Base-by-base conservation (phyloP, 2,888 invertebrate genomes). In the Pristionchus maxplancki region DNA sequence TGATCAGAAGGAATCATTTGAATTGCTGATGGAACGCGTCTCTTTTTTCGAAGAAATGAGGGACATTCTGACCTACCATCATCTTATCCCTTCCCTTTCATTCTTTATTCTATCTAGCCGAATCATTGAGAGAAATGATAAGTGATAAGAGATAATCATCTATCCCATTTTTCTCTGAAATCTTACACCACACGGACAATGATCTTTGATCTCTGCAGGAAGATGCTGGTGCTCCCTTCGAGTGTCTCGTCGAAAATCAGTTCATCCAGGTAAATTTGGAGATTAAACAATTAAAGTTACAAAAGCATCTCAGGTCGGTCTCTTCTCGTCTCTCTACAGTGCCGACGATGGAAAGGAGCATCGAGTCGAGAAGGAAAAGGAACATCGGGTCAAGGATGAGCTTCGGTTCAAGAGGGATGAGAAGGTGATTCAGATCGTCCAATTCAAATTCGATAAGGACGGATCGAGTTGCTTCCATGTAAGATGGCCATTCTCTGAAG, bases 181-280 rank as follows among this genome's bases (percentile, higher is more conserved):
- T 82, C n/a, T n/a, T 37, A 48, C 5, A 82, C 20, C 24, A 20
- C 34, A 85, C 44, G 44, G 44, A 5, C 17, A 53, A 15, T 53
- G 34, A 83, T 53, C 82, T 28, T 83, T 83, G 34, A 17, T 53
- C 50, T 83, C 71, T 48, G 11, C 34, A 87, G 71, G 86, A 87
- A 20, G 86, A 87, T 40, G 37, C 86, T 6, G 86, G 86, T 50
- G 86, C 86, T 20, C 86, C 86, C 17, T 58, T 87, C n/a, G 86
- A 87, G 50, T 87, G 86, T n/a, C 67, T 87, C 4, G 71, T 87
- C n/a, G 86, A 71, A 24, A 50, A 87, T 48, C 28, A 71, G 17
- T 87, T 50, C 71, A 71, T 87, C 28, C 86, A 87, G 86, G 86
- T 87, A 4, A 17, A 50, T 82, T 82, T 1, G 0, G 2, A 34